Conservation (phyloP, 2,888 invertebrate genomes). For the Pristionchus arcanus region DNA sequence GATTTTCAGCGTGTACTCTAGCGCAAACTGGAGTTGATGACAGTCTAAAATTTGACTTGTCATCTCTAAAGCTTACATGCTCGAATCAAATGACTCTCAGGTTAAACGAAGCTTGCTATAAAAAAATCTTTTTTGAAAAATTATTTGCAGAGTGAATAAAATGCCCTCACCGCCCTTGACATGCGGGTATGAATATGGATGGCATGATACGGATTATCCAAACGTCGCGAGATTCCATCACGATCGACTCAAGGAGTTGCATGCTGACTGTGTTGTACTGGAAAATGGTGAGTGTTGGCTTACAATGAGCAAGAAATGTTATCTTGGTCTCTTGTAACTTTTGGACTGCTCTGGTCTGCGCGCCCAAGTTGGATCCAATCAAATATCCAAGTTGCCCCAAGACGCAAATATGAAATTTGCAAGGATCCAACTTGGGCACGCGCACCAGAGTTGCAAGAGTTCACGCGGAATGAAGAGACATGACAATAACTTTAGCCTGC, state of each 20-base stretch:
- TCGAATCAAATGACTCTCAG: not conserved
- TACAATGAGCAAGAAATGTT: not conserved
- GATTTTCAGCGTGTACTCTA: not conserved
- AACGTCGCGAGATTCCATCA: not conserved
- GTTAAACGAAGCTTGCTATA: no score
- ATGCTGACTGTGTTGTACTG: not conserved
- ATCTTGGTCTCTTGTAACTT: no score
- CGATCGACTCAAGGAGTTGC: not conserved
- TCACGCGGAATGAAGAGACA: no score
- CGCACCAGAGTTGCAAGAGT: no score
- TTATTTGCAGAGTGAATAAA: not conserved
- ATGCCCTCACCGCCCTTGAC: not conserved
- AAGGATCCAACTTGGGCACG: no score
- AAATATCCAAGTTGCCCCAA: no score
- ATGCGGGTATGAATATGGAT: not conserved
- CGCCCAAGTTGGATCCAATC: not conserved
- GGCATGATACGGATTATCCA: not conserved
- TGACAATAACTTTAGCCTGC: no score
- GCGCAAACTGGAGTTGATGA: not conserved
- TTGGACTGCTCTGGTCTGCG: no score
- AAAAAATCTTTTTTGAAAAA: not conserved
- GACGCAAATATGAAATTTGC: no score
- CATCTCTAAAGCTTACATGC: not conserved
- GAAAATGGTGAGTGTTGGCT: not conserved
- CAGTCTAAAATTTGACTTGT: not conserved